Percentiles rank a stretch among this genome's conserved stretches.
phyloP scores from a whole-genome alignment of 2,113 vertebrate genomes.

The Pelmatolapia mariae region DNA sequence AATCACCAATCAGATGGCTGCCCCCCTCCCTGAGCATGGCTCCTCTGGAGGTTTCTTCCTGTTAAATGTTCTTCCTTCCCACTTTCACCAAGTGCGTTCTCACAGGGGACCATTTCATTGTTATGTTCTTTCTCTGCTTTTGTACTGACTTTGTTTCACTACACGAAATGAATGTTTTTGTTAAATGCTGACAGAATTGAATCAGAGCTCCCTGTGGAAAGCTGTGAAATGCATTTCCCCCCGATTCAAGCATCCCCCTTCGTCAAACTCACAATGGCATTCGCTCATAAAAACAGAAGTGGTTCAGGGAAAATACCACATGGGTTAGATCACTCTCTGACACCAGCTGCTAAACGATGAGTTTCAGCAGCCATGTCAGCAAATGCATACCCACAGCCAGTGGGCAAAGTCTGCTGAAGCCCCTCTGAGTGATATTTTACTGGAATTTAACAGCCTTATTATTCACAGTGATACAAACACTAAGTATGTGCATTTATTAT shows the following conservation, averaged over 20 bases:
- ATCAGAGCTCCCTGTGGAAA: neutral
- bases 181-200: neutral
- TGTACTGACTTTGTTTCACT: neutral
- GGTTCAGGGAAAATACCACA: neutral
- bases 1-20: neutral
- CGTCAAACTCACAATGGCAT: neutral
- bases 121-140: neutral
- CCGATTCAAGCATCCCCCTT: neutral
- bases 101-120: neutral
- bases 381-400: neutral
- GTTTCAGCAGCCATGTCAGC: neutral
- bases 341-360: neutral
- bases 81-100: neutral
- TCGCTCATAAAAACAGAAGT: neutral
- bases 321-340: neutral
- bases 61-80: neutral
- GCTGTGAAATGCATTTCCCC: neutral
- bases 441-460: neutral
- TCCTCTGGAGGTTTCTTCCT: neutral
- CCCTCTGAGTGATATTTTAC: neutral
- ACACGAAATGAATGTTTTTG: neutral
- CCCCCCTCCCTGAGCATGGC: accelerated
- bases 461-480: neutral
- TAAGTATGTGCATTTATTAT: neutral
- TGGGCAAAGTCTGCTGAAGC: neutral